Evolutionary conservation across 2,113 vertebrate genomes (phyloP).

Genomic region (Cyrtonyx montezumae): DNA sequence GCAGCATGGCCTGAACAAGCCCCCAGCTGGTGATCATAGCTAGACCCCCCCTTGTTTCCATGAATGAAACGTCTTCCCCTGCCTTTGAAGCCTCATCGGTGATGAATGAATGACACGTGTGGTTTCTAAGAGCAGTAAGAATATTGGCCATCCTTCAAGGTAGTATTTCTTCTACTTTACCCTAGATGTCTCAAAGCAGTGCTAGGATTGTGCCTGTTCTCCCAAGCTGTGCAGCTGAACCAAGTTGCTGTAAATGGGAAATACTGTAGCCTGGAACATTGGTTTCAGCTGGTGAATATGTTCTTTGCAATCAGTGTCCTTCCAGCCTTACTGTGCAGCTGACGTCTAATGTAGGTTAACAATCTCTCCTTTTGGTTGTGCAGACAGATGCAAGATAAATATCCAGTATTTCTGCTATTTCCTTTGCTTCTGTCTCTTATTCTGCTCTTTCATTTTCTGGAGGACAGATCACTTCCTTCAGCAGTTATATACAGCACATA

Average conservation of each 20-base stretch:
- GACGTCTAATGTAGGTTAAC: not conserved
- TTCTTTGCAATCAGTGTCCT: not conserved
- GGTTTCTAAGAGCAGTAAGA: not conserved
- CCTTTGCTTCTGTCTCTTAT: conserved; percentile 14
- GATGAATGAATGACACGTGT: not conserved
- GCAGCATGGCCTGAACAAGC: not conserved
- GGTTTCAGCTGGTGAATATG: conserved; percentile 38
- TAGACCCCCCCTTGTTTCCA: not conserved
- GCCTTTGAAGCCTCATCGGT: not conserved
- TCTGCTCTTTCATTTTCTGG: conserved; percentile 14
- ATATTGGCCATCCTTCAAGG: not conserved
- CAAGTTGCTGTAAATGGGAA: not conserved
- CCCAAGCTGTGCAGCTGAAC: not conserved
- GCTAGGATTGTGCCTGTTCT: not conserved
- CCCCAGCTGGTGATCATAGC: not conserved
- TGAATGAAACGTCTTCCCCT: not conserved
- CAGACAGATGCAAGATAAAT: conserved; percentile 21
- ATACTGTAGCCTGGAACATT: not conserved
- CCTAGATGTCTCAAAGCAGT: not conserved
- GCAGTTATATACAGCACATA: not conserved
- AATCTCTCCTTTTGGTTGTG: not conserved
- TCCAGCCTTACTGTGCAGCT: not conserved
- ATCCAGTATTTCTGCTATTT: conserved; percentile 35
- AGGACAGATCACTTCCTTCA: conserved; percentile 15
- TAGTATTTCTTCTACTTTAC: not conserved